A percentile compares a stretch with the other conserved stretches of the same genome.
Evolutionary conservation across 2,797 vertebrate species (phyloP).

Genomic region (Nyctalus aviator): DNA sequence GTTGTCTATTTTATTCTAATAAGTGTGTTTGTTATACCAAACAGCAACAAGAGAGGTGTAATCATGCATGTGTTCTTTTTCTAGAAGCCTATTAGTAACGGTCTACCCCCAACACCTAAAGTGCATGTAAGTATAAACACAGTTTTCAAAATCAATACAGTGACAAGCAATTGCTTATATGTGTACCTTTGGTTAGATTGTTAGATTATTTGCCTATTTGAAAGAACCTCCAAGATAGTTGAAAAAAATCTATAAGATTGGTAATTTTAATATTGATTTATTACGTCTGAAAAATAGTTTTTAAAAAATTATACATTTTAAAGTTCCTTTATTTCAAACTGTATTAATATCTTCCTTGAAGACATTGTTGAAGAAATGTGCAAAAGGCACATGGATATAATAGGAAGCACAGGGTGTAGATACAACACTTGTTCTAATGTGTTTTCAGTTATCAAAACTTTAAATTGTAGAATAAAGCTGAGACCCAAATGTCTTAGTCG

Average conservation of each 20-base stretch:
- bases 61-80: conserved; percentile 76
- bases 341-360: conserved; percentile 11
- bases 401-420: conserved; percentile 7
- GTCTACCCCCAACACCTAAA: conserved; percentile 98
- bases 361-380: conserved; percentile 35
- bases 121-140: conserved; percentile 94
- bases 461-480: conserved; percentile 34
- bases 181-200: not conserved
- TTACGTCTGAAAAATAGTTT: conserved; percentile 43
- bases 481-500: not conserved
- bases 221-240: not conserved
- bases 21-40: conserved; percentile 13
- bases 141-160: not conserved
- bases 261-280: conserved; percentile 37
- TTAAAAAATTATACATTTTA: conserved; percentile 16
- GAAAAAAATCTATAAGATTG: not conserved
- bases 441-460: not conserved
- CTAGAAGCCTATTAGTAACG: conserved; percentile 97
- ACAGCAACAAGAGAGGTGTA: conserved; percentile 28
- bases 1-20: conserved; percentile 30
- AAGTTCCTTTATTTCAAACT: conserved; percentile 34
- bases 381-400: not conserved
- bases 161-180: conserved; percentile 2
- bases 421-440: not conserved
- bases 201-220: not conserved